Base-by-base conservation (phyloP, 2,888 invertebrate species). In the Rhamphomyia laevipes region DNA sequence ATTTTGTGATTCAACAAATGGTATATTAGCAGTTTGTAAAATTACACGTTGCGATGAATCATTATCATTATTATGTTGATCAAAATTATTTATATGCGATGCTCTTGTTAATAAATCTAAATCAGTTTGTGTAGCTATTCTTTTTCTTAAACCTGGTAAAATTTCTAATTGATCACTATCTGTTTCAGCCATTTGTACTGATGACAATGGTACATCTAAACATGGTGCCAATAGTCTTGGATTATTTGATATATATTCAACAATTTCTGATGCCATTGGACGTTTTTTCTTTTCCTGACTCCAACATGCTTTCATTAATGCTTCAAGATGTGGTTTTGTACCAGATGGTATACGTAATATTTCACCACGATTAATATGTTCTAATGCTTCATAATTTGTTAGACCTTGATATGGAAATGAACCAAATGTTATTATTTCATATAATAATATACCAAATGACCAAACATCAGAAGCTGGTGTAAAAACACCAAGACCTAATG, bases 391-490 rank as follows among this genome's bases (percentile, higher is more conserved):
- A 55, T 80, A 80, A 68, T 93, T 93, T 58, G 82, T 83, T 61
- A 89, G 73, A 0, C 89, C 91, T 71, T 88, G 90, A 68, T 86
- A 93, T 0, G 93, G 93, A 67, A 89, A 84, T 60, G 87, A 86
- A 11, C 93, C 93, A 68, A 93, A 91, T 0, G 93, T 90, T 50
- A 91, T 82, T 49, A 93, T 86, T 70, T 89, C 87, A 64, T 85
- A 93, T 3, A 93, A 74, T 18, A 92, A 73, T 40, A 93, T 86
- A 6, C 91, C 93, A 64, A 82, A 91, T 33, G 89, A 84, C 92
- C 92, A 94, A 15, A 93, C 82, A 68, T 94, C 93, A 0, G 91
- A 88, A 35, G 84, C 81, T 17, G 87, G 79, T 1, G 89, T 87
- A 67, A 91, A 93, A 48, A 88, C 76, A 12, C 92, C 92, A 21